A percentile compares a stretch with the other conserved stretches of the same genome.
phyloP scores from a whole-genome alignment of 2,888 invertebrate species.

The Tortricodes alternella region DNA sequence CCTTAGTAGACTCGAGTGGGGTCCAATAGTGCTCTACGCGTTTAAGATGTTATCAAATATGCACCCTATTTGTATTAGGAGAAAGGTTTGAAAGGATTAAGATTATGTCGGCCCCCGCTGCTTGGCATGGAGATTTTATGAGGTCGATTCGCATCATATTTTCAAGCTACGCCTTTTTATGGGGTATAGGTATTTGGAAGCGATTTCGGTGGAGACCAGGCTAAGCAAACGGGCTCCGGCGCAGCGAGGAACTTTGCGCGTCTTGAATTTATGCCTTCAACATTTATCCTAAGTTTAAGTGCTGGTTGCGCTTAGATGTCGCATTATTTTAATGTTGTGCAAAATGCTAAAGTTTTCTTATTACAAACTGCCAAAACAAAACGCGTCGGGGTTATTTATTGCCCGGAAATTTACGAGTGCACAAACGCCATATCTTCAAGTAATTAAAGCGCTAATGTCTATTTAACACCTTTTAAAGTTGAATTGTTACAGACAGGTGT shows the following conservation, averaged over 20 bases:
- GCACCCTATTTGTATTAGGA: slow-evolving; percentile 35
- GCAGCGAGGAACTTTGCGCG: slow-evolving; percentile 8
- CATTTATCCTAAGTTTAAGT: slow-evolving; percentile 8
- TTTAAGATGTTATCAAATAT: slow-evolving; percentile 41
- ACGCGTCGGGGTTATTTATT: slow-evolving; percentile 26
- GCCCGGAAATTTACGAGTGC: slow-evolving; percentile 21
- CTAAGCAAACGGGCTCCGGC: slow-evolving; percentile 7
- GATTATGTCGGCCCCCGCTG: slow-evolving; percentile 19
- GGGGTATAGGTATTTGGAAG: slow-evolving; percentile 27
- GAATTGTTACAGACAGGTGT: slow-evolving; percentile 3
- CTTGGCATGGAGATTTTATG: slow-evolving; percentile 28
- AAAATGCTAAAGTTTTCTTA: slow-evolving; percentile 29
- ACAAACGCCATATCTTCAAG: slow-evolving; percentile 23
- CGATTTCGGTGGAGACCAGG: slow-evolving; percentile 20
- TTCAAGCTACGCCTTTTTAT: slow-evolving; percentile 31
- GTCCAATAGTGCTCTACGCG: slow-evolving; percentile 38
- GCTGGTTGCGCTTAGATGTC: slow-evolving; percentile 23
- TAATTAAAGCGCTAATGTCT: slow-evolving; percentile 29
- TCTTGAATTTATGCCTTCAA: slow-evolving; percentile 3
- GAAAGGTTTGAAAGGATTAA: slow-evolving; percentile 23
- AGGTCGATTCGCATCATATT: slow-evolving; percentile 31
- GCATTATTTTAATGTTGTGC: slow-evolving; percentile 17
- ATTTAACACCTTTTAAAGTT: slow-evolving; percentile 26
- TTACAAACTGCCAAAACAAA: slow-evolving; percentile 32
- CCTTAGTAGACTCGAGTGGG: slow-evolving; percentile 48